These are phyloP conservation scores for Oryzias celebensis DNA, from an alignment of 2,113 vertebrate species.

Conservation along the genomic window DNA sequence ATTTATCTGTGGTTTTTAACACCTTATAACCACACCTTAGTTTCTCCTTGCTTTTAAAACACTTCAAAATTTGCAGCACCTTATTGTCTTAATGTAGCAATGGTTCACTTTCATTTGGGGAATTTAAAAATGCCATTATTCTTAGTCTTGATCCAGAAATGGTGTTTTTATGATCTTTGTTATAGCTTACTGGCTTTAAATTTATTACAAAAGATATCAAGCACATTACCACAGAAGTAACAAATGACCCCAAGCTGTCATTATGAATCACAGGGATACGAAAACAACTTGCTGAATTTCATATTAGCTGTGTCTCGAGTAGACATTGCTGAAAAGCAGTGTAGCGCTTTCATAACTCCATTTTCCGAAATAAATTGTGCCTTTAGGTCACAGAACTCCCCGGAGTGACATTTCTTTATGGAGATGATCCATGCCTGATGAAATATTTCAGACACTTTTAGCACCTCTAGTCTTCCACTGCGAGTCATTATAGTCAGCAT, in stretches of 20 bases:
- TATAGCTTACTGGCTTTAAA: background rate
- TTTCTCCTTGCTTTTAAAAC: too few species aligned
- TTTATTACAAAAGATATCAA: constrained; percentile 1
- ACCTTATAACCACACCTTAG: too few species aligned
- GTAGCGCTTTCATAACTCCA: constrained; percentile 4
- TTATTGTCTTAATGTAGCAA: too few species aligned
- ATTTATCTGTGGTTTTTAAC: too few species aligned
- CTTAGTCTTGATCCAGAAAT: too few species aligned
- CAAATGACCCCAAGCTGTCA: background rate
- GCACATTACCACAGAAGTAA: constrained; percentile 5
- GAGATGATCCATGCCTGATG: constrained; percentile 36
- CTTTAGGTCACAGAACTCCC: constrained; percentile 38
- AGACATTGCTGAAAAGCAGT: constrained; percentile 8
- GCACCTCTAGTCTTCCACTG: constrained; percentile 30
- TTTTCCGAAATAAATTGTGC: constrained; percentile 38
- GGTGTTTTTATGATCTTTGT: background rate
- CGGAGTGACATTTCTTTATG: constrained; percentile 40
- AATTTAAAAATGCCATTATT: too few species aligned
- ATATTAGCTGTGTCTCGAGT: background rate
- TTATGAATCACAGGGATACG: constrained; percentile 17
- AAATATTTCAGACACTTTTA: constrained; percentile 51
- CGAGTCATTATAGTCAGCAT: constrained; percentile 50
- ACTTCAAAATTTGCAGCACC: too few species aligned
- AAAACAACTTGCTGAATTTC: constrained; percentile 9
- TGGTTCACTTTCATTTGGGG: too few species aligned